Base-by-base conservation (phyloP, 2,113 vertebrate species). In the Pedionomus torquatus region DNA sequence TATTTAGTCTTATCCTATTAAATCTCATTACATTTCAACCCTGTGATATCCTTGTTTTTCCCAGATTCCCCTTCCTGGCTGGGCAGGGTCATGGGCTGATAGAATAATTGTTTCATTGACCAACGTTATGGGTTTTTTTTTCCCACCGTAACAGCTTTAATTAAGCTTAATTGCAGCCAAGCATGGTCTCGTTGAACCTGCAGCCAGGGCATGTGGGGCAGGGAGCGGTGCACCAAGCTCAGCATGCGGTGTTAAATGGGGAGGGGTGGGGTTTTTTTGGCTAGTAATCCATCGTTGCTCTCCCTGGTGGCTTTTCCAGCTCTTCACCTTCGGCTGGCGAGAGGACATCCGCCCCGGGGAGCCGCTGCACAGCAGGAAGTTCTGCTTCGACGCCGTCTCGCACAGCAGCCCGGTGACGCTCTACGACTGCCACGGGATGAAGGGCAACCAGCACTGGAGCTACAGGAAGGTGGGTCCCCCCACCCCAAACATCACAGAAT, bases 241-340 rank as follows among this genome's bases (percentile, higher is more conserved):
- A 41, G n/a, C 25, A 43, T 46, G 16, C 39, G 60, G 21, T 43
- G 91, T 81, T 57, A 63, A 76, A 48, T 0, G 0, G 28, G 13
- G 18, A 7, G 44, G 44, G 43, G 43, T 12, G 16, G 46, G 46
- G 18, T 46, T 78, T 74, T 72, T 89, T 84, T 14, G 7, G 10
- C 14, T 72, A 37, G 65, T 21, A 12, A 70, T 16, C 8, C 10
- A 24, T 48, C 17, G 17, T 49, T 44, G 25, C 23, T 5, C 70
- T 72, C 39, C 69, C 82, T 95, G 55, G 9, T 90, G 90, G 18
- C 66, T 93, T 96, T 82, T 30, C 48, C 78, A 99, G 99, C 98
- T 99, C 83, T 99, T 99, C 85, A 99, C 99, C n/a, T 99, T 99
- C 48, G 99, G 99, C 18, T 99, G 99, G 99, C 98, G 99, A 90